Base-by-base conservation (phyloP, 2,113 vertebrate genomes). In the Alethe diademata region DNA sequence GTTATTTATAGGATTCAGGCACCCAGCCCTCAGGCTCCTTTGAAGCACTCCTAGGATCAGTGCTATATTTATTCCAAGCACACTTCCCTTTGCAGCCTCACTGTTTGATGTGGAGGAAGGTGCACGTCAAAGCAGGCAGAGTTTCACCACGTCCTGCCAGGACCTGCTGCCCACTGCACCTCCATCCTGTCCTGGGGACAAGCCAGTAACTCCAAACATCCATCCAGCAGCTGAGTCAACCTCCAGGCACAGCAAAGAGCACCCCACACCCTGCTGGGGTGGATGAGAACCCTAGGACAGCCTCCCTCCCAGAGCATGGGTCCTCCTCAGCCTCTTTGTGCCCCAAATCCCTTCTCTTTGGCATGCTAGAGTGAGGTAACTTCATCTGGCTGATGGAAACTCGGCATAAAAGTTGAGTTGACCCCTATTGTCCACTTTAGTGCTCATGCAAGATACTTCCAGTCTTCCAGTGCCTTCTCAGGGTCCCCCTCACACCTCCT, bases 1-100 rank as follows among this genome's bases (percentile, higher is more conserved):
- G 91, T 93, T 94, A 94, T 96, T 97, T 78, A 93, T 72, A 83
- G 85, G 60, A 86, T 74, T 13, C 92, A 90, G 82, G 60, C 88
- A 84, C 64, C 43, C 56, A 83, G 54, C 58, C 73, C 60, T 54
- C 3, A 6, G 57, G 25, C 26, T 92, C 17, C 78, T 93, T 94
- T 96, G 85, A 95, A 95, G 85, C 87, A 42, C 66, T 94, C 71
- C 60, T 25, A 88, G 31, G 43, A 62, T 53, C 72, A 50, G 47
- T 10, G 45, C 24, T 90, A 14, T 78, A 48, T 92, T 91, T 96
- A 95, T 96, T 95, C 90, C 78, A 78, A 48, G 64, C 90, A 92
- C 57, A 31, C 33, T 45, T 93, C 36, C 51, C 35, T 76, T 35
- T 5, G 0, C 48, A 60, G 74, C 40, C 64, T 88, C 40, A 11